Evolutionary conservation across 2,113 vertebrate species (phyloP).

Genomic region (human): GRCh38 chr18:52339001-52339500

Average conservation of each 20-base stretch:
- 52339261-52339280: neutral
- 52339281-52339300: neutral
- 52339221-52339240: neutral
- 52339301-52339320: neutral
- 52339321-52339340: accelerated
- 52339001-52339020: neutral
- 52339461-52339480: neutral
- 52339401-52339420: neutral
- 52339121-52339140: neutral
- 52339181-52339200: neutral
- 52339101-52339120: neutral
- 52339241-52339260: neutral
- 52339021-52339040: neutral
- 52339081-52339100: slow-evolving; percentile 1
- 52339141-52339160: neutral
- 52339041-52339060: neutral
- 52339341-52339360: neutral
- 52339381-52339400: neutral
- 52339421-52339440: neutral
- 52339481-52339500: neutral
- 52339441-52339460: neutral
- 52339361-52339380: neutral
- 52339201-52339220: neutral
- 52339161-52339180: neutral
- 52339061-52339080: neutral